Base-by-base conservation (phyloP, 2,888 invertebrate species). In the Chrysolina oricalcia region DNA sequence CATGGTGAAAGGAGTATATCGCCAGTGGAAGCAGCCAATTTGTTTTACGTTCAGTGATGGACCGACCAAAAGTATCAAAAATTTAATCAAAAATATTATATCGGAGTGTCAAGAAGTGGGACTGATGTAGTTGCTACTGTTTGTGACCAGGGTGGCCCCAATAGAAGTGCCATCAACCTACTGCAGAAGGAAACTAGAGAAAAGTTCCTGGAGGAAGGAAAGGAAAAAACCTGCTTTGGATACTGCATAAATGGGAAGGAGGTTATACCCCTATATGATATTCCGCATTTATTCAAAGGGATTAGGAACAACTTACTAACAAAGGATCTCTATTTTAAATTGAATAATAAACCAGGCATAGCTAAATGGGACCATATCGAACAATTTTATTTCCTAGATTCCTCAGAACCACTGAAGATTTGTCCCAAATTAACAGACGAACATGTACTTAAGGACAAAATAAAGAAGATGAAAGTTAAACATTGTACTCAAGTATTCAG, bases 71-170 rank as follows among this genome's bases (percentile, higher is more conserved):
- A 17, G 23, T 13, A 11, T 67, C 19, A 67, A 67, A 6, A 27
- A 15, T 67, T 50, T 67, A 23, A 23, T 67, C 13, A 17, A 67
- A 46, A 27, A 23, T 8, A n/a, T 50, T 23, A 67, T 50, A 23
- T 27, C 23, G 15, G n/a, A 67, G 13, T 67, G 67, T 19, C 75
- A 69, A 50, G 66, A 56, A 40, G 75, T 75, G 64, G 81, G 81
- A 8, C 65, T 81, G 53, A 75, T 15, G 70, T 78, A 53, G 46
- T 79, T 23, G 76, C 74, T 6, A 76, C 76, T 21, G 74, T 81
- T 40, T 81, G 81, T 75, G 81, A 81, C 64, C 80, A 81, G 71
- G 73, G 70, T 40, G 56, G 59, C 8, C 15, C 70, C 5, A 76
- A 76, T 62, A 27, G 23, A 46, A 27, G 46, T 23, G 41, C 66